Evolutionary conservation across 2,113 vertebrate species (phyloP), one percentile per base, ranked within the genome.

Genomic region (Apteryx owenii): DNA sequence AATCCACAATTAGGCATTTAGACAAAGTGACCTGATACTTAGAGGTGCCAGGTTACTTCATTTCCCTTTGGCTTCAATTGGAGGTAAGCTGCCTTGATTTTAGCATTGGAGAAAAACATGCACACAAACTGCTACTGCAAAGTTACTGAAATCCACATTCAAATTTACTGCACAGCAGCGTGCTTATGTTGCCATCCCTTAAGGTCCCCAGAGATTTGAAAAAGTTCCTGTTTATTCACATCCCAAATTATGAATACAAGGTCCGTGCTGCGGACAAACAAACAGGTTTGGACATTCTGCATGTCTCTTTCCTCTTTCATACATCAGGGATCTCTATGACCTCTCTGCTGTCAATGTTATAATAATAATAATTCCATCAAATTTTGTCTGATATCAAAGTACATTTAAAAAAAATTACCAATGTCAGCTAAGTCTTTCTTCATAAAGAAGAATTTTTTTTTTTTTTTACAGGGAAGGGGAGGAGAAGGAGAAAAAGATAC

Each of bases 21-120:
- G 76, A 82, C 76, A 79, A 66, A 94, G 68, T 76, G 95, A 92
- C 89, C 62, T 82, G 70, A 82, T 96, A 94, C 48, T 89, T 87
- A 53, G 31, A 93, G 66, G 69, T 5, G 19, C 33, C 54, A 85
- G 50, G 38, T 56, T 81, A 66, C 69, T 77, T 69, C 51, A 36
- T 42, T 44, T 82, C 83, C 68, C 56, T 7, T 5, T 61, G 87
- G 56, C 31, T 93, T 90, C 21, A 38, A 58, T 40, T 51, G 50
- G 73, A 92, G 15, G 56, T 50, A 50, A 94, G 44, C 18, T 88
- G 66, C 82, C 66, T 89, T 50, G 60, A 88, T 69, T 58, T 81
- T 88, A 81, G 7, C 46, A 40, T 33, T 73, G 22, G 56, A 58
- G 56, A 93, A 86, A 77, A 75, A 65, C 31, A 62, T 31, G 42